Percentiles rank a stretch among this genome's conserved stretches.
These are phyloP conservation scores for Sternarchorhynchus goeldii DNA, from an alignment of 2,797 vertebrate species.

Conservation along the genomic window DNA sequence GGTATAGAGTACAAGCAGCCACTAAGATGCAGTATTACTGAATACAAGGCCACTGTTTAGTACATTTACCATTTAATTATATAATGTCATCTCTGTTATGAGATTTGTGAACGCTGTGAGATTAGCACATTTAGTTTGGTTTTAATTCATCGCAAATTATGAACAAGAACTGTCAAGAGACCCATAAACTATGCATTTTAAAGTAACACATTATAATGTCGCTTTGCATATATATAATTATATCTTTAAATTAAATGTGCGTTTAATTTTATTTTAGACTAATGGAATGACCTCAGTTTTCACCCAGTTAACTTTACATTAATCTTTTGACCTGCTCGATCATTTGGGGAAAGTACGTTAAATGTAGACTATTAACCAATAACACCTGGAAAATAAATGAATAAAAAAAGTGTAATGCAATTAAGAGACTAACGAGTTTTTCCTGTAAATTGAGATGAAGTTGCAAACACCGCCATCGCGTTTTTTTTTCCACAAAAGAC, in stretches of 20 bases:
- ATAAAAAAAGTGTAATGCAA: neutral
- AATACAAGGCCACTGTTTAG: neutral
- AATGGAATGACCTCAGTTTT: slow-evolving; percentile 70
- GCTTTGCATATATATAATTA: neutral
- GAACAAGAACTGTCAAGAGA: too few relatives aligned
- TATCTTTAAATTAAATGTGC: slow-evolving; percentile 33
- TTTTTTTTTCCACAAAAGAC: slow-evolving; percentile 34
- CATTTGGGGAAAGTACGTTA: too few relatives aligned
- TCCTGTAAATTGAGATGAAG: slow-evolving; percentile 16
- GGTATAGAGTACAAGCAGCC: slow-evolving; percentile 12
- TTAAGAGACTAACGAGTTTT: neutral
- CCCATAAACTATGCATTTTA: too few relatives aligned
- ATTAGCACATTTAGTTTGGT: too few relatives aligned
- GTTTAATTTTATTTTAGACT: slow-evolving; percentile 4
- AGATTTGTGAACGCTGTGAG: neutral
- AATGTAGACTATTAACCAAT: too few relatives aligned
- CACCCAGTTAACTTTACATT: slow-evolving; percentile 75
- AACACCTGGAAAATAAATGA: too few relatives aligned
- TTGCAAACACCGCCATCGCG: slow-evolving; percentile 77
- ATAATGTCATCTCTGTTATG: neutral
- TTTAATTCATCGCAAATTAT: too few relatives aligned
- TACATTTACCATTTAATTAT: neutral
- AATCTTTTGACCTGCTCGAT: slow-evolving; percentile 44
- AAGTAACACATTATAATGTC: too few relatives aligned
- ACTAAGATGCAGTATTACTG: slow-evolving; percentile 11